Evolutionary conservation across 2,113 vertebrate species (phyloP).

Genomic region (Grammomys surdaster): DNA sequence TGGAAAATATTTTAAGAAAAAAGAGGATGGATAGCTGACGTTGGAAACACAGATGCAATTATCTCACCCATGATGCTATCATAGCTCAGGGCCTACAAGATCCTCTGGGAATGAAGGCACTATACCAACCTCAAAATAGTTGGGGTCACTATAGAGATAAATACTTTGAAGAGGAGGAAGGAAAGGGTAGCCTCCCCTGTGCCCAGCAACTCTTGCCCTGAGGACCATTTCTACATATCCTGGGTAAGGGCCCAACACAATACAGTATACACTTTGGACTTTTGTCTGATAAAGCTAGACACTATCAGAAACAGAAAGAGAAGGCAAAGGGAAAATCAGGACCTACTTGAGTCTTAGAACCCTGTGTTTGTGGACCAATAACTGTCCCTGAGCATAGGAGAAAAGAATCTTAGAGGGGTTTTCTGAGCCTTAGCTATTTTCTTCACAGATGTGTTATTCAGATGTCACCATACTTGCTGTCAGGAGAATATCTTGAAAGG

Average conservation of each 20-base stretch:
- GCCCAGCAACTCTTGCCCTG: neutral
- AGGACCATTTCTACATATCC: neutral
- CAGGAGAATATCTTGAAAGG: neutral
- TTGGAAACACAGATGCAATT: slow-evolving; percentile 7
- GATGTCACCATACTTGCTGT: neutral
- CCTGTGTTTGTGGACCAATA: neutral
- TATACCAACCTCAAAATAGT: slow-evolving; percentile 33
- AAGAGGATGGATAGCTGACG: neutral
- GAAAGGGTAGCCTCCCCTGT: neutral
- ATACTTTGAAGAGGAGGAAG: neutral
- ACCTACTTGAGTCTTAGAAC: neutral
- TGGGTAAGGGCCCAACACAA: neutral
- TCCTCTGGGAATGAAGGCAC: neutral
- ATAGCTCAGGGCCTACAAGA: neutral
- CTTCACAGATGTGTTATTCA: neutral
- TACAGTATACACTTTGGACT: neutral
- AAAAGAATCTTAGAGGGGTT: neutral
- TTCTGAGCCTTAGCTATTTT: neutral
- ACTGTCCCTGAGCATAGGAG: neutral
- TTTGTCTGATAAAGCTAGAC: neutral
- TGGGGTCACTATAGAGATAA: neutral
- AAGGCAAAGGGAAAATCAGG: neutral
- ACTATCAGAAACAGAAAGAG: neutral
- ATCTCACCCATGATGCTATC: neutral
- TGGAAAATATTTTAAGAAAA: neutral